Conservation (phyloP, 2,113 vertebrate species). For the Sturnira hondurensis region DNA sequence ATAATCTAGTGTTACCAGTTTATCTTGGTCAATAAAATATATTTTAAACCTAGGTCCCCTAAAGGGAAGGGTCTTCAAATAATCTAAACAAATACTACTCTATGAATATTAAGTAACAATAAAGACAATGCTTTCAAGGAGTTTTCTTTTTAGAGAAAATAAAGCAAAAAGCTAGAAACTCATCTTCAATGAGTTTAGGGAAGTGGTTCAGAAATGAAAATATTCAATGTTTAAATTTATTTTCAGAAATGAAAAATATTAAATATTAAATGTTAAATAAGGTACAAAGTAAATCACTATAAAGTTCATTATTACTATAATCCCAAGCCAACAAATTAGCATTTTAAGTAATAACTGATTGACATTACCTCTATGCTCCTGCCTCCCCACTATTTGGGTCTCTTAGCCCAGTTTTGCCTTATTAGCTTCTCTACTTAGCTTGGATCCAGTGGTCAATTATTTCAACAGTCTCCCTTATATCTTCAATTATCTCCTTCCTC, state of each 20-base stretch:
- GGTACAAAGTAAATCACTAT: not conserved
- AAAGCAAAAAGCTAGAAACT: slow-evolving; percentile 32
- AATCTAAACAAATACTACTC: slow-evolving; percentile 25
- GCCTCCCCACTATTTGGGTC: not conserved
- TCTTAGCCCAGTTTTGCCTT: not conserved
- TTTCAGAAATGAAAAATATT: not conserved
- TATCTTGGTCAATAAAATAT: not conserved
- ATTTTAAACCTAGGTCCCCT: not conserved
- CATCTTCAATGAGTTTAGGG: not conserved
- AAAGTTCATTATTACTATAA: not conserved
- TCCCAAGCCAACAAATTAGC: not conserved
- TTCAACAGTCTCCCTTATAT: not conserved
- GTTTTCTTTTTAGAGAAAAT: slow-evolving; percentile 7
- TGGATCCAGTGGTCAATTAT: not conserved
- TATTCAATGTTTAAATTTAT: not conserved
- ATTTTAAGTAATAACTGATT: not conserved
- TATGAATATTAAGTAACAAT: not conserved
- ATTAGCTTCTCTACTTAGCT: not conserved
- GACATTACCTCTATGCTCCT: not conserved
- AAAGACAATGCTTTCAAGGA: not conserved
- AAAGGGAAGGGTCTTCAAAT: not conserved
- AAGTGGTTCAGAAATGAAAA: not conserved
- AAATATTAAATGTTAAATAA: not conserved
- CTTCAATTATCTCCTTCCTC: slow-evolving; percentile 25
- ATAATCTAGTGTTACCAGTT: not conserved